Evolutionary conservation across 2,797 vertebrate genomes (phyloP).

Genomic region (Acrossocheilus fasciatus): DNA sequence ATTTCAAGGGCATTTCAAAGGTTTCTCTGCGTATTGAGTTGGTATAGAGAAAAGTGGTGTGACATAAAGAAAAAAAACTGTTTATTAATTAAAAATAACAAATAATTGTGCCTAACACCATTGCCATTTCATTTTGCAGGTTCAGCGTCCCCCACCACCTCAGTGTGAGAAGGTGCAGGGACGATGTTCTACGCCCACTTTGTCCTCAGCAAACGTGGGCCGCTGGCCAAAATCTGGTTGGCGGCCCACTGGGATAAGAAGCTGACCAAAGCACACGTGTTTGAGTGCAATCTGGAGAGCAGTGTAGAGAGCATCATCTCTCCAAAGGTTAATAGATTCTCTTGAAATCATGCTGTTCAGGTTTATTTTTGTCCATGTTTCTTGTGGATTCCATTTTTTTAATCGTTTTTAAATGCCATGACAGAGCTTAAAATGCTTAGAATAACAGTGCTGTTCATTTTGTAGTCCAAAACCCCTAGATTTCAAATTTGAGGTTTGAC

Average conservation of each 20-base stretch:
- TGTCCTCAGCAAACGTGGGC: constrained; percentile 99
- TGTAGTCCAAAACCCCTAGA: background rate
- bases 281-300: constrained; percentile 99
- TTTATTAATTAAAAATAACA: background rate
- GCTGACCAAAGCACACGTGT: constrained; percentile 99
- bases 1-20: background rate
- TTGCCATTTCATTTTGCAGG: constrained; percentile 44
- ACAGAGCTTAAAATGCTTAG: background rate
- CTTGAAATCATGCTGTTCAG: background rate
- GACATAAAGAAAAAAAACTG: background rate
- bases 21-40: background rate
- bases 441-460: background rate
- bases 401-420: background rate
- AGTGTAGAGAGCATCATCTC: constrained; percentile 99
- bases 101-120: constrained; percentile 16
- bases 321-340: constrained; percentile 87
- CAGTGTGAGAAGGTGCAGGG: constrained; percentile 69
- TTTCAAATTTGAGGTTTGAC: background rate
- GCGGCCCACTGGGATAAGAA: constrained; percentile 99
- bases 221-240: constrained; percentile 99
- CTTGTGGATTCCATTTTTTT: background rate
- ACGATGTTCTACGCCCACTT: constrained; percentile 99
- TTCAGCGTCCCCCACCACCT: constrained; percentile 56
- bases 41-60: background rate
- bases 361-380: constrained; percentile 9